Evolutionary conservation across 2,888 invertebrate species (phyloP).

Genomic region (Pyrrhosoma nymphula): DNA sequence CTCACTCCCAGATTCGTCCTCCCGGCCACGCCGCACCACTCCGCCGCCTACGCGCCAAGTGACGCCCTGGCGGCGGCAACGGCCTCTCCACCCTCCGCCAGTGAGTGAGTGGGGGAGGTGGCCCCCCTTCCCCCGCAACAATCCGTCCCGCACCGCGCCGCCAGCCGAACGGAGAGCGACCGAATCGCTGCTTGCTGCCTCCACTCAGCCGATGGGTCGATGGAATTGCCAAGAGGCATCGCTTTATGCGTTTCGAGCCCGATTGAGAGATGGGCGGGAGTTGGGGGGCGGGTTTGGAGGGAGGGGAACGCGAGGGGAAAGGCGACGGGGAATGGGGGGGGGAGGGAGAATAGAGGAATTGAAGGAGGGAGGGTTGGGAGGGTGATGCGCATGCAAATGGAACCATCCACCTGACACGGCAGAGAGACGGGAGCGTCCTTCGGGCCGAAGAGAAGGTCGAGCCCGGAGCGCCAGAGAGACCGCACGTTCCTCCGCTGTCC

Average conservation of each 20-base stretch:
- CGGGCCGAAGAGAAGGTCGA: background rate
- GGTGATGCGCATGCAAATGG: constrained; percentile 16
- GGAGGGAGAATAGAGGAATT: background rate
- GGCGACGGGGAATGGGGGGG: background rate
- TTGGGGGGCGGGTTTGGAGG: background rate
- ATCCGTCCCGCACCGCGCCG: background rate
- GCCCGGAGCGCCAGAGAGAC: background rate
- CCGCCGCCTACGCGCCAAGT: background rate
- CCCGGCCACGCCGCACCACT: background rate
- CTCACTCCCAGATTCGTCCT: background rate
- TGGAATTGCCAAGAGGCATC: constrained; percentile 56
- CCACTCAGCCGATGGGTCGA: constrained; percentile 20
- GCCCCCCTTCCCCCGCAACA: background rate
- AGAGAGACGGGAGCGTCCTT: background rate
- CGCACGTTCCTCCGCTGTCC: background rate
- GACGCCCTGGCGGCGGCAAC: background rate
- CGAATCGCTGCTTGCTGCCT: background rate
- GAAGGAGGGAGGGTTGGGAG: background rate
- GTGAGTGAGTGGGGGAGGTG: no score
- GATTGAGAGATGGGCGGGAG: constrained; percentile 27
- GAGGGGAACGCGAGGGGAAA: background rate
- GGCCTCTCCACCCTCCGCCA: background rate
- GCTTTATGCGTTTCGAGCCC: constrained; percentile 42
- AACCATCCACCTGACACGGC: constrained; percentile 27
- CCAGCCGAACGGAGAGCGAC: background rate